A percentile compares a stretch with the other conserved stretches of the same genome.
These are phyloP conservation scores for Coregonus clupeaformis DNA, from an alignment of 2,113 vertebrate species.

Conservation along the genomic window DNA sequence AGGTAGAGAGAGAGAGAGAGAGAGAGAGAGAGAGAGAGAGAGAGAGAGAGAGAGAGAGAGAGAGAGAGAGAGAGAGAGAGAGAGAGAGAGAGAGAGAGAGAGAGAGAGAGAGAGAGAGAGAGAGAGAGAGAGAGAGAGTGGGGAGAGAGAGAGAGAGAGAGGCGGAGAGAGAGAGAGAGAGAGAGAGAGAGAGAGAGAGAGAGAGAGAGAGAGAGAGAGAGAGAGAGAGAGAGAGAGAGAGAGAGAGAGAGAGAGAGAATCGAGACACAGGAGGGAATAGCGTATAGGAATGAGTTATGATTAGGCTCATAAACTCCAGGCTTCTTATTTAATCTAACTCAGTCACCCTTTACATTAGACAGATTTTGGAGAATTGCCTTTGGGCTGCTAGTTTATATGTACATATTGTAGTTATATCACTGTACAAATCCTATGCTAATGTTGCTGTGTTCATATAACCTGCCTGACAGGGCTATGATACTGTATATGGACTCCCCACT, in stretches of 20 bases:
- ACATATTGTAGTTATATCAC: neutral
- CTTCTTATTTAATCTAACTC: neutral
- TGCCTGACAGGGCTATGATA: neutral
- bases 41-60: neutral
- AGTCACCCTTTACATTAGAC: neutral
- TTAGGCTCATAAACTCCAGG: neutral
- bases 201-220: neutral
- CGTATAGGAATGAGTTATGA: neutral
- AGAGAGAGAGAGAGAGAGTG: neutral
- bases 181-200: too few relatives aligned
- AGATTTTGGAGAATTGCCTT: neutral
- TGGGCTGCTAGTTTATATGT: neutral
- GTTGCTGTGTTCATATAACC: neutral
- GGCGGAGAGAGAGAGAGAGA: neutral
- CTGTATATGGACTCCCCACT: neutral
- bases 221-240: neutral
- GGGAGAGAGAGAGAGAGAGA: neutral
- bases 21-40: neutral
- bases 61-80: neutral
- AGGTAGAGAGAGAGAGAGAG: constrained; percentile 82
- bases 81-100: neutral
- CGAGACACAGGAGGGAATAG: too few relatives aligned
- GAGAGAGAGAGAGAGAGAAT: too few relatives aligned
- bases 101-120: neutral
- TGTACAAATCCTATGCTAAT: neutral